phyloP scores from a whole-genome alignment of 23 tunicate species.

The Ciona savignyi region DNA sequence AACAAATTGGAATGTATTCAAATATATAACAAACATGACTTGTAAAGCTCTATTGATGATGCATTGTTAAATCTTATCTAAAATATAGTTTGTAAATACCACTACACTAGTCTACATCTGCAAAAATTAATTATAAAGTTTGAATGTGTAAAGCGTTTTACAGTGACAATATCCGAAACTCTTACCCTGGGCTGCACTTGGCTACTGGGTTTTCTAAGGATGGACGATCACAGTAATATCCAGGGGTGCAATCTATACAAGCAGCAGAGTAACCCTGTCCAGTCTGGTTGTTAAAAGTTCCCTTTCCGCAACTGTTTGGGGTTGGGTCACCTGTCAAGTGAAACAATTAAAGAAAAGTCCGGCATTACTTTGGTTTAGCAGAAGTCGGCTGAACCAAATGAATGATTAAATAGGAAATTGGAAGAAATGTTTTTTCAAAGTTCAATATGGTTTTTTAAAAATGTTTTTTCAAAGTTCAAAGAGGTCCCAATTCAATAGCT shows the following conservation, averaged over 20 bases:
- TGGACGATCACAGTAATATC: constrained; percentile 68
- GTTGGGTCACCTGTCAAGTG: constrained; percentile 12
- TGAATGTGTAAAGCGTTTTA: too few species aligned
- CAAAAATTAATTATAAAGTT: too few species aligned
- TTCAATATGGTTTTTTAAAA: neutral
- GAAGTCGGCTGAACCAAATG: neutral
- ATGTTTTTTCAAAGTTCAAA: too few species aligned
- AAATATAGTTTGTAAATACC: too few species aligned
- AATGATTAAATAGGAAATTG: neutral
- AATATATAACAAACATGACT: too few species aligned
- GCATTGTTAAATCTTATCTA: too few species aligned
- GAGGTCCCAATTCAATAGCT: too few species aligned
- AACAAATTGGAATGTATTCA: too few species aligned
- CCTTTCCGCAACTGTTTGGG: constrained; percentile 34
- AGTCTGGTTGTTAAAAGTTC: constrained; percentile 77
- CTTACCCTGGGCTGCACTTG: constrained; percentile 52
- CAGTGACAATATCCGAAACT: neutral
- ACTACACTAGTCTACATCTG: too few species aligned
- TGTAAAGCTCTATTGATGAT: too few species aligned
- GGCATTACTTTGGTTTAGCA: too few species aligned
- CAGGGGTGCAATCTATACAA: constrained; percentile 83
- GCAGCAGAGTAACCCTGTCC: constrained; percentile 23
- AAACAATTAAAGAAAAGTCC: too few species aligned
- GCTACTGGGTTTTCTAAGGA: constrained; percentile 47
- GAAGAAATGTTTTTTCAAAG: neutral